Percentiles rank a stretch among this genome's conserved stretches.
phyloP scores from a whole-genome alignment of 2,888 invertebrate genomes.

The Hoplodrina blanda region DNA sequence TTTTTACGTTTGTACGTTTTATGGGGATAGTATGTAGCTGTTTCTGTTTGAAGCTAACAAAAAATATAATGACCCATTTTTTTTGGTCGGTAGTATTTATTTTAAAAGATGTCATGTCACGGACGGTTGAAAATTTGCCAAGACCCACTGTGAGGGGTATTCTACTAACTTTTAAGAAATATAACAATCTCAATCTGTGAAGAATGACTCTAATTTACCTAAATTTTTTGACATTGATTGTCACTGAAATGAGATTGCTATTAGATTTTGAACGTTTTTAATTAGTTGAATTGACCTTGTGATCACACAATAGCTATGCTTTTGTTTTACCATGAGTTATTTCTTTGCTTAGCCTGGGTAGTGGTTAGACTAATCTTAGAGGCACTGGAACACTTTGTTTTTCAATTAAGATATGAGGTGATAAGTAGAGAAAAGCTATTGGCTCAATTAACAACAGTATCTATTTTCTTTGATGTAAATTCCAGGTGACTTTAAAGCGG shows the following conservation, averaged over 20 bases:
- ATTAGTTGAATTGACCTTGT: too few relatives aligned
- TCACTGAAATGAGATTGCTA: too few relatives aligned
- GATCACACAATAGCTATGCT: too few relatives aligned
- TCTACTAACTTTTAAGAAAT: too few relatives aligned
- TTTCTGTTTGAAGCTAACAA: neutral
- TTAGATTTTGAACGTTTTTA: too few relatives aligned
- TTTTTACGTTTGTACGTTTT: constrained; percentile 50
- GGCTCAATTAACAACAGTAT: constrained; percentile 15
- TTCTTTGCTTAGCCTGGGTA: neutral
- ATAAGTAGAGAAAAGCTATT: constrained; percentile 24
- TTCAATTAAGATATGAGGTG: constrained; percentile 38
- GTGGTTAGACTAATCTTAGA: neutral
- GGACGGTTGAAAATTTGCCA: too few relatives aligned
- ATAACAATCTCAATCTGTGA: too few relatives aligned
- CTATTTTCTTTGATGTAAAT: constrained; percentile 20
- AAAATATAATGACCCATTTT: neutral
- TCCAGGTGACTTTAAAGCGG: constrained; percentile 11
- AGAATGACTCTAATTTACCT: too few relatives aligned
- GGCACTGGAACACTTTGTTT: constrained; percentile 28
- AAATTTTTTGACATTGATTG: too few relatives aligned
- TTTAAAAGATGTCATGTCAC: too few relatives aligned
- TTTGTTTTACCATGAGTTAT: too few relatives aligned
- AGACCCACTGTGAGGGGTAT: too few relatives aligned
- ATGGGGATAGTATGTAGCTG: constrained; percentile 51
- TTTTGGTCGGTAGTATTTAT: neutral